Base-by-base conservation (phyloP, 2,888 invertebrate genomes). In the Sericinus montela region DNA sequence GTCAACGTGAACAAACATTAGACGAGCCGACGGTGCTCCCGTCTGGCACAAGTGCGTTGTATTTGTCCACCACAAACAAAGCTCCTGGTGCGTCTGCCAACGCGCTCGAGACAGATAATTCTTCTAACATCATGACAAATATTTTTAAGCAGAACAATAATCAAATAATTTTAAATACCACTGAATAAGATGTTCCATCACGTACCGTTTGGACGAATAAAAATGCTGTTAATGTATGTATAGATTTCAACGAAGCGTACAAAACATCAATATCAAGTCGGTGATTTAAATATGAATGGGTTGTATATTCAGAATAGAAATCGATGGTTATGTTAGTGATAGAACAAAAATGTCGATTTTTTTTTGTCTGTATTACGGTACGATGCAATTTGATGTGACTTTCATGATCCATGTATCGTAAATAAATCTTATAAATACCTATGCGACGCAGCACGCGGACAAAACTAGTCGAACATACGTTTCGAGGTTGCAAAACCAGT, bases 41-140 rank as follows among this genome's bases (percentile, higher is more conserved):
- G 71, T 60, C 67, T 64, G 67, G 62, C 70, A 74, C 77, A 73
- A 82, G 78, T 79, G 79, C 66, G 67, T 72, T 52, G 71, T 87
- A 81, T 87, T 88, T 88, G 77, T 68, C 64, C 63, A 55, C 54
- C 48, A 70, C 82, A 87, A 86, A 87, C 77, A 87, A 58, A 52
- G 63, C 69, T 74, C 73, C 80, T 64, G 72, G 61, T 75, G 71
- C 72, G 72, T 72, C 70, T 69, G 58, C 71, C 64, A 58, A 62
- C 60, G 63, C 64, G 65, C 68, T 65, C 62, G 64, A 67, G 63
- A 69, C 58, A 71, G 70, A 80, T 80, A 75, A 75, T 74, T 69
- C 64, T 35, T 63, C 56, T 55, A 65, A 67, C 59, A 66, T 54
- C 65, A 62, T 60, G 65, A 67, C 70, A 72, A 72, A 76, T 66